Evolutionary conservation across 2,888 invertebrate species (phyloP), one percentile per base, ranked within the genome.

Genomic region (Leucophora obtusa): DNA sequence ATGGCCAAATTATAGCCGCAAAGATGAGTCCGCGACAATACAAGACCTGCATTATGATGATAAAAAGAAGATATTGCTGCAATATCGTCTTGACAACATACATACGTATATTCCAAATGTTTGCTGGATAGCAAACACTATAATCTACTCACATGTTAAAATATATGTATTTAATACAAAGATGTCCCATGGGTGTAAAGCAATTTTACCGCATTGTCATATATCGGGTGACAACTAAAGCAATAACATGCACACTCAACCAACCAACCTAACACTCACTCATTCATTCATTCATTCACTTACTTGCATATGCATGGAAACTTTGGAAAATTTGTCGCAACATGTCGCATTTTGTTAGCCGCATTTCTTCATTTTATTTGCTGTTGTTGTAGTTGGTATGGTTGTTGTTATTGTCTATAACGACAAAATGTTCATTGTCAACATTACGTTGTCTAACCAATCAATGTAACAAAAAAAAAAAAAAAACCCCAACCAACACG

Each of bases 191-290:
- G 80, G 72, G 71, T 76, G 75, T 51, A 74, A 56, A 78, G 76
- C 79, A 84, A 53, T 82, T 83, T 84, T 83, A 82, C 84, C 82
- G 83, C 84, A 84, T 83, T 83, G 79, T 82, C 83, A 83, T 70
- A 73, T 81, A 77, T 69, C 75, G 82, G 81, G 75, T 83, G 83
- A 79, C 81, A 77, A 83, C 81, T 79, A 79, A 75, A 75, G 63
- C 72, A 62, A 70, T 77, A 71, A 62, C 53, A 77, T 43, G 53
- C 33, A 60, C 35, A 35, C 33, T 51, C 38, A 43, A 8, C 62
- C 21, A 35, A 1, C 9, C 9, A 60, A 4, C 17, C 33, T n/a
- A 11, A 21, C 21, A 54, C 50, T 28, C 35, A 51, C 43, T 53
- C 28, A 51, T 21, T 50, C 35, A 24, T 33, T 53, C 51, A 65